Conservation (phyloP, 2,113 vertebrate species). For the Chiloscyllium plagiosum region DNA sequence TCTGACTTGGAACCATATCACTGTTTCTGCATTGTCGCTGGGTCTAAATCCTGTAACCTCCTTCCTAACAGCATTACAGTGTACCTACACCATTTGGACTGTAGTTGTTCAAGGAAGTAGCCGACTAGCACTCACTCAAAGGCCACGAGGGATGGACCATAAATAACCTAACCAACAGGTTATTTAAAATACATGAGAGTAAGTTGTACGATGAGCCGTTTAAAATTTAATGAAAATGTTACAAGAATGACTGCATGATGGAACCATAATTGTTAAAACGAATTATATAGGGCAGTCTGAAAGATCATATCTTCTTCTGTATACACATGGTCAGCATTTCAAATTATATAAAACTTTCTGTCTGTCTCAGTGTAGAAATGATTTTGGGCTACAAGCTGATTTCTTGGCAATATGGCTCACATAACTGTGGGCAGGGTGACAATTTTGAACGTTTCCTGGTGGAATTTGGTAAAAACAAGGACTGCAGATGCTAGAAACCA, state of each 20-base stretch:
- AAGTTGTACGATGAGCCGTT: not conserved
- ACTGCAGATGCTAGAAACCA: no score
- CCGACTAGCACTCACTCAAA: no score
- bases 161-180: no score
- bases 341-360: not conserved
- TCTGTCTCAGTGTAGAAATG: not conserved
- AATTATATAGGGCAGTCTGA: not conserved
- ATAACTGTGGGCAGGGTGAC: conserved; percentile 6
- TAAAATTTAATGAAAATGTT: not conserved
- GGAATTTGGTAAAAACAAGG: not conserved
- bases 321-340: not conserved
- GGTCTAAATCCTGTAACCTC: no score
- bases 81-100: no score
- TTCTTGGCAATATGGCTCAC: not conserved
- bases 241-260: not conserved
- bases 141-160: no score
- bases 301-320: not conserved
- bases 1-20: no score
- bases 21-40: no score
- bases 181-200: no score
- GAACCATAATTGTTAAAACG: not conserved
- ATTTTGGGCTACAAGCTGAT: not conserved
- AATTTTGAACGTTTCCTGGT: not conserved
- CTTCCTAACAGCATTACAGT: no score
- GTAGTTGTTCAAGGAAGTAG: no score